Base-by-base conservation (phyloP, 2,888 invertebrate genomes). In the Apamea anceps region DNA sequence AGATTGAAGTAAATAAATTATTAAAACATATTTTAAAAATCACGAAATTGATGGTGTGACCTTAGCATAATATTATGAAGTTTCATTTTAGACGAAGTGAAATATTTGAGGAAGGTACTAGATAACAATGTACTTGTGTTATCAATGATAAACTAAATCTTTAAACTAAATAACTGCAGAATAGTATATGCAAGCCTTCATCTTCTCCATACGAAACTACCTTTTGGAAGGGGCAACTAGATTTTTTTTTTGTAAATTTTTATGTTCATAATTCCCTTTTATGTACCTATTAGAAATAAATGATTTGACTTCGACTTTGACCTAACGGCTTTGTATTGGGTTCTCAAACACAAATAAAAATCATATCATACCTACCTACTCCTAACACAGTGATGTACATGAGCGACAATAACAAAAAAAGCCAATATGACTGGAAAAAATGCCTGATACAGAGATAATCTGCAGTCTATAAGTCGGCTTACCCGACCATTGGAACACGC, bases 401-500 rank as follows among this genome's bases (percentile, higher is more conserved):
- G 32, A 5, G 54, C 72, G 68, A 63, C 67, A 88, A 84, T 76
- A 67, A 54, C 42, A 62, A 77, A 80, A 82, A 70, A 76, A 71
- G 48, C 25, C 76, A 80, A 87, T 84, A 84, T 73, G 45, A 42
- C 70, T 62, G 72, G 42, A 70, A 72, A 76, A 77, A 82, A 57
- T 42, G 51, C 54, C 72, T 70, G 79, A 82, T 80, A 82, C 78
- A 81, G 57, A 80, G 81, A 85, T 88, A 81, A 88, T 89, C 84
- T 79, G 73, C 66, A 82, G 81, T 73, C 78, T 78, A 76, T 87
- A 78, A 77, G 81, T 73, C 78, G 81, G 81, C 86, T 86, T 90
- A 86, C 70, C 70, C 74, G 66, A 13, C 76, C 82, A 81, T 85
- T 60, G 73, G 81, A 82, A 85, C 93, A 93, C 93, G 93, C 93